Evolutionary conservation across 1,140 invertebrate species (phyloP), one percentile per base, ranked within the genome.

Genomic region (Drosophila bocki): DNA sequence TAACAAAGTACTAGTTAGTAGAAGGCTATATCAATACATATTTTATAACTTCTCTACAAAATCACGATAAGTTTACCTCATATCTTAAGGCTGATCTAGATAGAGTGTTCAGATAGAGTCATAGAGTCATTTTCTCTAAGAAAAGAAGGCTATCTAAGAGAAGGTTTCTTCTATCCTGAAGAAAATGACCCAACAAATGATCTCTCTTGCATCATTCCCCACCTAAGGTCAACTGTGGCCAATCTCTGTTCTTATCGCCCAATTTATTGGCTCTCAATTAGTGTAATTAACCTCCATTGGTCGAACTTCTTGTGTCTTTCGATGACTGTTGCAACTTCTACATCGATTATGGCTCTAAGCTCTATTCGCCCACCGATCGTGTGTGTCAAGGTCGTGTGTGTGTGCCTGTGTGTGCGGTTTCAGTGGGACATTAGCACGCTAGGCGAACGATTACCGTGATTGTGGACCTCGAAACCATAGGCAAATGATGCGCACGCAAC

Each of bases 401-500:
- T 54, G 12, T n/a, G n/a, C 33, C 51, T 6, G 51, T 57, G 42
- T 72, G 58, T 72, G 32, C 35, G 39, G 33, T 47, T 39, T 47
- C 22, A 15, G 22, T 35, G 37, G n/a, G n/a, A 33, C 69, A 72
- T 35, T 59, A 29, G 69, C 69, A 72, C 67, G 65, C 53, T 51
- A 68, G 62, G 3, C 37, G 35, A 19, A 7, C 13, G 37, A 69
- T 69, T 68, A 72, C 37, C 17, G 32, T 50, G 45, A 72, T 60
- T 74, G 26, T 7, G 29, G 33, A 48, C 39, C 60, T 39, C 60
- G n/a, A 33, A 69, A 50, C 12, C 26, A 9, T 72, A 72, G 69
- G 35, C 67, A 51, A 72, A 71, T 72, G 53, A 72, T 71, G 70
- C 70, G 17, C 70, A 72, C 70, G 70, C 70, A 74, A 74, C 53